Evolutionary conservation across 1,140 invertebrate species (phyloP), one percentile per base, ranked within the genome.

Genomic region (Phymorhynchus buccinoides): DNA sequence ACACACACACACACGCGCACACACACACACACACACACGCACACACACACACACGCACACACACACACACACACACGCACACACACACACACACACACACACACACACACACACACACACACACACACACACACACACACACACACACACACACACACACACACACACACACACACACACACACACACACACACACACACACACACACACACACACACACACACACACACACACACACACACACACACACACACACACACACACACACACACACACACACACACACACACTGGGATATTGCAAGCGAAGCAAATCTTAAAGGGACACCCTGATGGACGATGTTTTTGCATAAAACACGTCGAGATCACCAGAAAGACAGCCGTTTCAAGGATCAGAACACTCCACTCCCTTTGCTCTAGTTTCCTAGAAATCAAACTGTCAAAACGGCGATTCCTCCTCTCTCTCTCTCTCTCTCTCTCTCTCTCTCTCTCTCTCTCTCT

Each of bases 201-300:
- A 7, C 41, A 42, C 80, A 56, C 80, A 66, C 80, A n/a, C 52
- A 66, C 80, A n/a, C 44, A 4, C 80, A 30, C 41, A 44, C 78
- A 80, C 78, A 32, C 41, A 32, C 78, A 80, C 78, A 77, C 52
- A 73, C 68, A 75, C 83, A 84, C 68, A 75, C 68, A 83, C 56
- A 83, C 52, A 83, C 56, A 66, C 56, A 83, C 56, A 62, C 7
- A 62, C 56, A 62, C 7, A 62, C 56, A 32, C 9, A 37, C 73
- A 32, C 73, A 77, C n/a, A 77, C 73, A 77, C 73, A 77, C 73
- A 77, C 56, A 66, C 56, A 66, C 56, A 66, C 56, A 7, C 83
- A 84, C 68, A 41, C 68, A 84, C 68, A 39, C 79, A 80, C 79
- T 22, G 3, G 16, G 16, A 18, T n/a, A 18, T n/a, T n/a, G n/a